These are phyloP conservation scores for Geopemphigus sp. DNA, from an alignment of 1,140 invertebrate genomes.

Conservation along the genomic window DNA sequence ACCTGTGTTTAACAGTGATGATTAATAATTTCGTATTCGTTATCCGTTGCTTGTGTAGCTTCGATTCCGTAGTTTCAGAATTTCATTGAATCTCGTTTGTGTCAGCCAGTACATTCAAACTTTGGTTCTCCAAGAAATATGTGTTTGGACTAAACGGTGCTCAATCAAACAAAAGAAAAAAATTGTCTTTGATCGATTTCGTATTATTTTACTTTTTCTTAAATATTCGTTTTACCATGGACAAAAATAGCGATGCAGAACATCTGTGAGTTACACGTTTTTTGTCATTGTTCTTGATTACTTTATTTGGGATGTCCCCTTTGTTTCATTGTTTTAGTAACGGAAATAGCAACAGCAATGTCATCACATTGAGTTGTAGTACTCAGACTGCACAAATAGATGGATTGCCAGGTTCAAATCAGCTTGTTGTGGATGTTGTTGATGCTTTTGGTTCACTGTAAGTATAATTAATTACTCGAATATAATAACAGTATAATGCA, in stretches of 20 bases:
- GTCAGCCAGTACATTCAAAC: too few species aligned
- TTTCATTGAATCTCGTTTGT: too few species aligned
- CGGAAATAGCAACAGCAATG: background rate
- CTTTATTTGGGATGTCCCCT: background rate
- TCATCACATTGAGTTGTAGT: background rate
- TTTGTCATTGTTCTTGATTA: background rate
- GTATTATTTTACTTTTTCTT: too few species aligned
- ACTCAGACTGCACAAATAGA: constrained; percentile 7
- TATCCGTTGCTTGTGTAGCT: too few species aligned
- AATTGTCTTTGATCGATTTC: too few species aligned
- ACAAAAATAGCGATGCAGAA: background rate
- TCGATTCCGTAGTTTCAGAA: too few species aligned
- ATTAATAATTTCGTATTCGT: too few species aligned
- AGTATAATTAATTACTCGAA: background rate
- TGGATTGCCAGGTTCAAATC: background rate
- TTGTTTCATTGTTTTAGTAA: background rate
- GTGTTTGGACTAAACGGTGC: too few species aligned
- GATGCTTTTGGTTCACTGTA: constrained; percentile 40
- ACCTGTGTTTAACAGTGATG: too few species aligned
- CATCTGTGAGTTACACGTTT: background rate
- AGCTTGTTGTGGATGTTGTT: background rate
- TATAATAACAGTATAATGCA: background rate
- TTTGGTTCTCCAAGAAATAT: too few species aligned
- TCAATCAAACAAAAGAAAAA: too few species aligned
- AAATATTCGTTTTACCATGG: background rate